Evolutionary conservation across 1,140 invertebrate species (phyloP).

Genomic region (Holcopasites calliopsidis): DNA sequence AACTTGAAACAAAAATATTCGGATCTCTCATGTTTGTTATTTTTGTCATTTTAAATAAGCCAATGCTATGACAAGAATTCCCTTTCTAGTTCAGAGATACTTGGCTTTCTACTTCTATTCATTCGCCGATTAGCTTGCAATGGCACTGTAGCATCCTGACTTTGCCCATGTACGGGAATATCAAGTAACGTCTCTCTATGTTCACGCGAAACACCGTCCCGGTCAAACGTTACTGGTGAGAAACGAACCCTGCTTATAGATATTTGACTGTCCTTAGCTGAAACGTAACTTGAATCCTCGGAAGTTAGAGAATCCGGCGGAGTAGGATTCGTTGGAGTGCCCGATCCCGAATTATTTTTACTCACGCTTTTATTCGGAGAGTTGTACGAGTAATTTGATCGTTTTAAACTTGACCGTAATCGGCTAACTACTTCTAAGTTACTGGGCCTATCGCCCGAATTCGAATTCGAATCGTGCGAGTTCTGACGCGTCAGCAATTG

Average conservation of each 20-base stretch:
- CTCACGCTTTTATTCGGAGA: constrained; percentile 81
- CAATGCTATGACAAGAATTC: constrained; percentile 82
- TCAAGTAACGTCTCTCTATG: constrained; percentile 81
- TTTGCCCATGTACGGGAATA: constrained; percentile 84
- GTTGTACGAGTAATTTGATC: constrained; percentile 82
- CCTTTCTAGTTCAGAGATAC: constrained; percentile 80
- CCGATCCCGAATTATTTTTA: constrained; percentile 82
- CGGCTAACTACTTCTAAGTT: constrained; percentile 85
- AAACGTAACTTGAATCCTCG: constrained; percentile 91
- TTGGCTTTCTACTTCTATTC: constrained; percentile 78
- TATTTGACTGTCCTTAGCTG: constrained; percentile 86
- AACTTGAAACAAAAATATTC: constrained; percentile 24
- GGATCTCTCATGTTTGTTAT: neutral
- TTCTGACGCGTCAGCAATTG: constrained; percentile 81
- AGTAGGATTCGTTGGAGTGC: constrained; percentile 92
- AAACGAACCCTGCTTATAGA: constrained; percentile 87
- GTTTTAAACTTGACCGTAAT: constrained; percentile 87
- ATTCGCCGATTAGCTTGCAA: constrained; percentile 79
- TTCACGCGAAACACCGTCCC: constrained; percentile 66
- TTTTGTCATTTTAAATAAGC: constrained; percentile 72
- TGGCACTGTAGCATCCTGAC: constrained; percentile 83
- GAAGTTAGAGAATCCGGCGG: constrained; percentile 91
- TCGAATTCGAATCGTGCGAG: constrained; percentile 79
- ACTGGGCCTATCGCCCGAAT: constrained; percentile 84
- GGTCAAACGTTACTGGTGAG: constrained; percentile 85